These are phyloP conservation scores for Choloepus didactylus DNA, from an alignment of 2,797 vertebrate species.

Conservation along the genomic window DNA sequence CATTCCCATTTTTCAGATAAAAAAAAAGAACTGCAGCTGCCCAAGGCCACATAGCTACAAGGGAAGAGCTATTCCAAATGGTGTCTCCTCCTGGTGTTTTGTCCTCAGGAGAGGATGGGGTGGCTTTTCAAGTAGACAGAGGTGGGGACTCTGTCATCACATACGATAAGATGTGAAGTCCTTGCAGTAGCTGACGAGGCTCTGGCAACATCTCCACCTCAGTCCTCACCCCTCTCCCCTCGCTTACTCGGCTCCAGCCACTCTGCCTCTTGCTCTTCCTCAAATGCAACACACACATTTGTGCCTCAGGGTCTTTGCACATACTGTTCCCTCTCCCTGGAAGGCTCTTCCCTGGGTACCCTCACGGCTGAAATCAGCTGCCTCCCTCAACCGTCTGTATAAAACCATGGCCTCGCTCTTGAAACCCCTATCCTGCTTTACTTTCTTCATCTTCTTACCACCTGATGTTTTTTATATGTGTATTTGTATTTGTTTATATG, in stretches of 20 bases:
- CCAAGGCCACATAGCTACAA: background rate
- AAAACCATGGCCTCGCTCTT: background rate
- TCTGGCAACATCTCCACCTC: background rate
- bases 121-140: background rate
- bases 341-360: background rate
- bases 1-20: background rate
- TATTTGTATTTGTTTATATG: background rate
- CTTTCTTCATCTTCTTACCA: background rate
- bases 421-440: background rate
- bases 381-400: background rate
- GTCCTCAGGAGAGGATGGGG: background rate
- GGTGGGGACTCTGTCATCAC: background rate
- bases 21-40: background rate
- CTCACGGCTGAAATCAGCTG: background rate
- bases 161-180: background rate
- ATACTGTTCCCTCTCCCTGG: background rate
- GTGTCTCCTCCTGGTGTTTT: background rate
- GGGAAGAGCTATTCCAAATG: background rate
- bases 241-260: background rate
- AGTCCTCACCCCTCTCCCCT: background rate
- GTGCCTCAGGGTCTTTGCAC: background rate
- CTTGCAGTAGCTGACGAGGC: background rate
- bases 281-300: background rate
- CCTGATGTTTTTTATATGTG: background rate
- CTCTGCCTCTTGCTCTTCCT: background rate